Percentiles rank a stretch among this genome's conserved stretches.
phyloP scores from a whole-genome alignment of 2,797 vertebrate species.

The Sorex maritimensis region DNA sequence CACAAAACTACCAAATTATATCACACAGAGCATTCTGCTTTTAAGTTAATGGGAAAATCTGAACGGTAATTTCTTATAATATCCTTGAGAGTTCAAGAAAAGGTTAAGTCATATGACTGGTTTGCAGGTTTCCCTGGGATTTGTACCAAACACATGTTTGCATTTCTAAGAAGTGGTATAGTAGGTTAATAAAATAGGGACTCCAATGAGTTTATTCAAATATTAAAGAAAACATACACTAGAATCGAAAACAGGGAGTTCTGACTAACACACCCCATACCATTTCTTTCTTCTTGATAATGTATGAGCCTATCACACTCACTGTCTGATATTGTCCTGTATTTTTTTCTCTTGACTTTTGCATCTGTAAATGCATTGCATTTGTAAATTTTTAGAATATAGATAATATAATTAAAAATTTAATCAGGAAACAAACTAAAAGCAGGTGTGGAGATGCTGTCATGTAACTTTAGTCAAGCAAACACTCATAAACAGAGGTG shows the following conservation, averaged over 20 bases:
- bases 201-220: slow-evolving; percentile 49
- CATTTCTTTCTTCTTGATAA: not conserved
- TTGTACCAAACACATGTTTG: slow-evolving; percentile 8
- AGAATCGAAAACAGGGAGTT: not conserved
- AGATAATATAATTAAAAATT: not conserved
- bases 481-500: not conserved
- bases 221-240: slow-evolving; percentile 11
- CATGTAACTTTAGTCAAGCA: slow-evolving; percentile 17
- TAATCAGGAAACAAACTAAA: not conserved
- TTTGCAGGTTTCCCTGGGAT: slow-evolving; percentile 28
- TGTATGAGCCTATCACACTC: accelerated
- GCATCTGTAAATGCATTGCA: not conserved
- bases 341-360: slow-evolving; percentile 6
- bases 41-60: not conserved
- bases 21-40: not conserved
- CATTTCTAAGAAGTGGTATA: slow-evolving; percentile 3
- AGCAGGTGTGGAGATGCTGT: not conserved
- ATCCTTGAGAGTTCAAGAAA: slow-evolving; percentile 35
- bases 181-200: slow-evolving; percentile 13
- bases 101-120: not conserved
- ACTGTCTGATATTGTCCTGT: not conserved
- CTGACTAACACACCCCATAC: not conserved
- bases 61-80: not conserved
- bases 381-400: slow-evolving; percentile 55
- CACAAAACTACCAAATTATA: not conserved